These are phyloP conservation scores for Perizoma flavofasciatum DNA, from an alignment of 2,888 invertebrate genomes.

Conservation along the genomic window DNA sequence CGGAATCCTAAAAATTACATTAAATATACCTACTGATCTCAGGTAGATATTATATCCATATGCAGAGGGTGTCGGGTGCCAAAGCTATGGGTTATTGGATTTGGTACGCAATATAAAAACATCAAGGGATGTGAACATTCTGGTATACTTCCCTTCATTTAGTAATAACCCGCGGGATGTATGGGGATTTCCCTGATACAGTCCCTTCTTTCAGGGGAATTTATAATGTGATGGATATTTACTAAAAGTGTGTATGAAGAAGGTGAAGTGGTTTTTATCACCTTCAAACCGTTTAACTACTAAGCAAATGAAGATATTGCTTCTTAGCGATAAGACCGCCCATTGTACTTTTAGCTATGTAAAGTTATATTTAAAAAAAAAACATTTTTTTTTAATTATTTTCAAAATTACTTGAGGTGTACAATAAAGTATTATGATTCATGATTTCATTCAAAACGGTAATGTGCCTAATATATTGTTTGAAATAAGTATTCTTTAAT, in stretches of 20 bases:
- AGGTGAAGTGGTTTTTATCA: not conserved
- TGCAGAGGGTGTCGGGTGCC: constrained; percentile 15
- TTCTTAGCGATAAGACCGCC: too few species aligned
- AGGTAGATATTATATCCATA: constrained; percentile 5
- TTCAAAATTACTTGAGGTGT: too few species aligned
- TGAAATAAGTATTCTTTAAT: too few species aligned
- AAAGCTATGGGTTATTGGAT: constrained; percentile 25
- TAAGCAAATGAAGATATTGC: too few species aligned
- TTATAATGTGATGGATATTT: not conserved
- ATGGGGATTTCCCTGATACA: not conserved
- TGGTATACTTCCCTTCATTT: constrained; percentile 39
- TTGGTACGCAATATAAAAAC: constrained; percentile 24
- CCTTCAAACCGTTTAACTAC: too few species aligned
- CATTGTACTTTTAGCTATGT: too few species aligned
- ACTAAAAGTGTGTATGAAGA: not conserved
- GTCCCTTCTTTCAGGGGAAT: not conserved
- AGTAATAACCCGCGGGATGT: constrained; percentile 8
- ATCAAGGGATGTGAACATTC: constrained; percentile 21
- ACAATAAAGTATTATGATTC: too few species aligned
- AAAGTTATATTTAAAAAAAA: too few species aligned
- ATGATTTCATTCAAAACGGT: too few species aligned
- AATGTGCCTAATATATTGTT: too few species aligned
- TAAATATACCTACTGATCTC: not conserved
- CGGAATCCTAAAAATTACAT: too few species aligned
- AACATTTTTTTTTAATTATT: too few species aligned